Conservation (phyloP, 2,797 vertebrate species). For the Spinibarbus caldwelli region DNA sequence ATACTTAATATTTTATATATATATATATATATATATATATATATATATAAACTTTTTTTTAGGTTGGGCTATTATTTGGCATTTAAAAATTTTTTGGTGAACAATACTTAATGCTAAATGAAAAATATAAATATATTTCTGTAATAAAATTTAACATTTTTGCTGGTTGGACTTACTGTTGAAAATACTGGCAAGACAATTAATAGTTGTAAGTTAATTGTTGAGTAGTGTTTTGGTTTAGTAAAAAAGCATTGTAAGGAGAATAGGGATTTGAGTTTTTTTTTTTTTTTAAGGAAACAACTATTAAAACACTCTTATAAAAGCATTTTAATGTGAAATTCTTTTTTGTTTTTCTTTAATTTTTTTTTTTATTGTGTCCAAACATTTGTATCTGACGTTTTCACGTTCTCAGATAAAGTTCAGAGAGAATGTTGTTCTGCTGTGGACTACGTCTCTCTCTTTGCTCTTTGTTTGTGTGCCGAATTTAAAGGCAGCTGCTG, state of each 20-base stretch:
- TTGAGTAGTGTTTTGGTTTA: background rate
- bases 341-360: background rate
- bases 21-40: background rate
- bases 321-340: background rate
- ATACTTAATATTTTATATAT: background rate
- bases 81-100: background rate
- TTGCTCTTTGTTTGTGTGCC: conserved; percentile 83
- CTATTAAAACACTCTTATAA: background rate
- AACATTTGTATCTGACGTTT: background rate
- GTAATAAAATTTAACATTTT: too few relatives aligned
- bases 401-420: background rate
- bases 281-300: background rate
- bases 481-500: conserved; percentile 89
- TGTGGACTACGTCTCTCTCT: conserved; percentile 64
- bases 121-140: background rate
- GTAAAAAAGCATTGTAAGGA: background rate
- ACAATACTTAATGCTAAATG: background rate
- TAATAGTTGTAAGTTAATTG: background rate
- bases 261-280: background rate
- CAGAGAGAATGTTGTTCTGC: conserved; percentile 12
- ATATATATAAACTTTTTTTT: background rate
- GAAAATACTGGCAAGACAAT: background rate
- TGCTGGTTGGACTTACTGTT: background rate
- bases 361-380: background rate
- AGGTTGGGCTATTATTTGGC: background rate